Evolutionary conservation across 37 sponge, comb jelly and placozoan genomes (phyloP).

Genomic region (Ephydatia muelleri): DNA sequence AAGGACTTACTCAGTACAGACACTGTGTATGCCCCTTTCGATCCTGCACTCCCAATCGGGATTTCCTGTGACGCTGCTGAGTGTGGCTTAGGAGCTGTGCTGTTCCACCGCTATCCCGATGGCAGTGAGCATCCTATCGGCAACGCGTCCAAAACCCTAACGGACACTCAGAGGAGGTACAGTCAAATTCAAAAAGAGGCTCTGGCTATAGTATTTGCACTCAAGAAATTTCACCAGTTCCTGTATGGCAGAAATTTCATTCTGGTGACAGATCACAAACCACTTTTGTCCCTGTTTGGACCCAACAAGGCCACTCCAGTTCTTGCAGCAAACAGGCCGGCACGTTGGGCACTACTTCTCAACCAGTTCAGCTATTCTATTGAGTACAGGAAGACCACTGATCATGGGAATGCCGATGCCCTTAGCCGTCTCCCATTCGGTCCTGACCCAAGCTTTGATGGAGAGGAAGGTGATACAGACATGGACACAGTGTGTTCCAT

Average conservation of each 20-base stretch:
- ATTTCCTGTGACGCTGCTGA: conserved; percentile 33
- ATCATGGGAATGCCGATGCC: no score
- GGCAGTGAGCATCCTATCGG: conserved; percentile 8
- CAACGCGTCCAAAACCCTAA: conserved; percentile 3
- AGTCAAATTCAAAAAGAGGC: conserved; percentile 21
- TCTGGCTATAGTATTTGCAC: conserved; percentile 26
- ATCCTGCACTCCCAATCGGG: background rate
- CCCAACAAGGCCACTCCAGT: background rate
- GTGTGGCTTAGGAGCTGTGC: conserved; percentile 29
- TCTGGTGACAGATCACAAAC: conserved; percentile 38
- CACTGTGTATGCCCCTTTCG: conserved; percentile 29
- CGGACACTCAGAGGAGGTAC: conserved; percentile 7
- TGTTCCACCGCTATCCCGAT: no score
- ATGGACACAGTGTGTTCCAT: no score
- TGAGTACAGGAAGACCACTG: no score
- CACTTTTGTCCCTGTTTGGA: conserved; percentile 12
- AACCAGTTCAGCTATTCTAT: no score
- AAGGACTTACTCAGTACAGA: no score
- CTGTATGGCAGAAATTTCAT: conserved; percentile 6
- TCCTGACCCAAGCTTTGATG: no score
- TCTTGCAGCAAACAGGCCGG: conserved; percentile 13
- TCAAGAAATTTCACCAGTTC: no score
- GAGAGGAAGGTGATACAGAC: no score
- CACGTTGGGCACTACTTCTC: conserved; percentile 19
- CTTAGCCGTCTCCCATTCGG: no score